Conservation (phyloP, 1,140 invertebrate species). For the Callitettix versicolor region DNA sequence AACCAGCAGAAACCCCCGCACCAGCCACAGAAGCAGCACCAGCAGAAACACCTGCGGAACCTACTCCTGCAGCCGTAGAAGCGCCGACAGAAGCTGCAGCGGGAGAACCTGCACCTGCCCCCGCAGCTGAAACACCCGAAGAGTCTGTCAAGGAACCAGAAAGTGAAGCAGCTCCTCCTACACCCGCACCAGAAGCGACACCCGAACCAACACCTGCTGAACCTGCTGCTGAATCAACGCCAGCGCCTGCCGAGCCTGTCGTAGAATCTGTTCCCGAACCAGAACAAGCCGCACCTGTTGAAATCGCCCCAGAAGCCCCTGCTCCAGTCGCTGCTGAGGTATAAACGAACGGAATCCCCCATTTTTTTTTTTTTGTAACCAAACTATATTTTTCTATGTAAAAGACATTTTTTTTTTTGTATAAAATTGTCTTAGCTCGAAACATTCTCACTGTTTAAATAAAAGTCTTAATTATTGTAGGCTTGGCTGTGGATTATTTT, state of each 20-base stretch:
- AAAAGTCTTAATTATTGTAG: neutral
- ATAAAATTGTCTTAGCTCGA: neutral
- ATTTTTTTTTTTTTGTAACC: neutral
- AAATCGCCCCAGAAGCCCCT: slow-evolving; percentile 1
- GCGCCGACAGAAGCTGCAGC: neutral
- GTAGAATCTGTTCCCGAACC: neutral
- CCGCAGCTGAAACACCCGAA: neutral
- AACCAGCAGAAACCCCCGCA: slow-evolving; percentile 7
- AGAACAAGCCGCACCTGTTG: slow-evolving; percentile 4
- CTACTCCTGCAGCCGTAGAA: neutral
- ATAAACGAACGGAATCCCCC: too few relatives aligned
- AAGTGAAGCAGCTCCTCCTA: neutral
- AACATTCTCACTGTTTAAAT: neutral
- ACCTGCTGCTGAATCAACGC: neutral
- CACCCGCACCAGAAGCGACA: neutral
- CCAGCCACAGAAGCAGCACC: neutral
- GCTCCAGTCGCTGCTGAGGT: neutral
- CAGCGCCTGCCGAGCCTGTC: slow-evolving; percentile 5
- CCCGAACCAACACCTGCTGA: neutral
- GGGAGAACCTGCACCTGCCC: neutral
- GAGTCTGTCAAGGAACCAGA: neutral
- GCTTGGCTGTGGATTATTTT: neutral
- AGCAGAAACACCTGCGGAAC: neutral
- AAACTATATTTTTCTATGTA: neutral
- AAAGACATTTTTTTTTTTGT: neutral